Evolutionary conservation across 2,113 vertebrate genomes (phyloP).

Genomic region (Pygoscelis adeliae): DNA sequence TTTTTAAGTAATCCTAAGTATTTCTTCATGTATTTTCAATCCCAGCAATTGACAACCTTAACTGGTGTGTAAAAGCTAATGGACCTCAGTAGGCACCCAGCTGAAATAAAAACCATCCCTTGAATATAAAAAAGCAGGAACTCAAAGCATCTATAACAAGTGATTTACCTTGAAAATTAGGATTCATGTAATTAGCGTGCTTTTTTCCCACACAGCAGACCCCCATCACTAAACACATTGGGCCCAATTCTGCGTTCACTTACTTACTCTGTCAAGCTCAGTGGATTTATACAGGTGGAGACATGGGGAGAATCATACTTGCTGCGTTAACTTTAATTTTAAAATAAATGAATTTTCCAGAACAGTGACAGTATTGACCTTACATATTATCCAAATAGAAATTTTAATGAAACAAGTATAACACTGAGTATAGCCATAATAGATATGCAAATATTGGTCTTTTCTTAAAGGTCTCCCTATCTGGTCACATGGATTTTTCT

Average conservation of each 20-base stretch:
- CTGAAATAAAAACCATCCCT: constrained; percentile 23
- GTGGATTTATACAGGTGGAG: constrained; percentile 38
- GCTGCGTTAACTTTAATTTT: constrained; percentile 77
- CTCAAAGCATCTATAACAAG: background rate
- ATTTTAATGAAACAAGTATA: constrained; percentile 84
- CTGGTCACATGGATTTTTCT: constrained; percentile 74
- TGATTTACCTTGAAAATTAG: constrained; percentile 19
- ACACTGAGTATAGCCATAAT: constrained; percentile 80
- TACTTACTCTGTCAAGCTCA: background rate
- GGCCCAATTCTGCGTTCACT: background rate
- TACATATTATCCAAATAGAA: constrained; percentile 85
- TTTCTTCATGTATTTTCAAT: constrained; percentile 17
- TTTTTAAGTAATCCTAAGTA: background rate
- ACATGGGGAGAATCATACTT: constrained; percentile 58
- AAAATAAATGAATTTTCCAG: constrained; percentile 83
- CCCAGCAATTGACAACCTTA: background rate
- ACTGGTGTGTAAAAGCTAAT: constrained; percentile 45
- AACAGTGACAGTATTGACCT: constrained; percentile 84
- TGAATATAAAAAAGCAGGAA: background rate
- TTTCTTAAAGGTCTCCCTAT: constrained; percentile 84
- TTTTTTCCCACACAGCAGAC: background rate
- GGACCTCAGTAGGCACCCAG: constrained; percentile 23
- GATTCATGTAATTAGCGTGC: constrained; percentile 36
- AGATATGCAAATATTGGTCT: constrained; percentile 88
- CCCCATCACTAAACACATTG: background rate